These are phyloP conservation scores for Torymus aiolomorphi DNA, from an alignment of 2,888 invertebrate species.

Conservation along the genomic window DNA sequence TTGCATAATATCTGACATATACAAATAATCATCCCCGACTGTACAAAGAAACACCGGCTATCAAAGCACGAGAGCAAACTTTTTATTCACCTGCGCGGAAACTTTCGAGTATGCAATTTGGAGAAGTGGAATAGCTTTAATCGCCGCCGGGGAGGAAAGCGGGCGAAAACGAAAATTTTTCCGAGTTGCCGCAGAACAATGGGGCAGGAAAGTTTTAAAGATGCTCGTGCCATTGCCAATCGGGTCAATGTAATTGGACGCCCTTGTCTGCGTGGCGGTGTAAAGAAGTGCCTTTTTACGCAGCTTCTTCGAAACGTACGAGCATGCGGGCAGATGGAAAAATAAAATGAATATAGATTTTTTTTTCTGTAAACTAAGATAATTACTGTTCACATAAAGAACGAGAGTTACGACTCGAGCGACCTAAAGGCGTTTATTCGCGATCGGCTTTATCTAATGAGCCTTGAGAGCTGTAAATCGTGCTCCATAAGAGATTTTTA, in stretches of 20 bases:
- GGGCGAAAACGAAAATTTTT: too few relatives aligned
- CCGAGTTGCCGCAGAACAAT: too few relatives aligned
- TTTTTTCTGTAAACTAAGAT: slow-evolving; percentile 31
- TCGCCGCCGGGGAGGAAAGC: too few relatives aligned
- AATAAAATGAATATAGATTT: slow-evolving; percentile 48
- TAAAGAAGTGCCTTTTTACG: slow-evolving; percentile 43
- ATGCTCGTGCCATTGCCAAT: slow-evolving; percentile 56
- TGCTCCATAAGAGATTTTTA: slow-evolving; percentile 4
- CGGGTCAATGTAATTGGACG: slow-evolving; percentile 66
- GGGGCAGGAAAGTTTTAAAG: slow-evolving; percentile 27
- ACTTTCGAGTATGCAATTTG: too few relatives aligned
- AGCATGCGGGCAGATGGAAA: slow-evolving; percentile 49
- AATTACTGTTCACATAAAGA: slow-evolving; percentile 47
- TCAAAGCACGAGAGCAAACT: too few relatives aligned
- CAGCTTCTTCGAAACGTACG: slow-evolving; percentile 57
- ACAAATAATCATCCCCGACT: too few relatives aligned
- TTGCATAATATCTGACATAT: too few relatives aligned
- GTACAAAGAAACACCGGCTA: too few relatives aligned
- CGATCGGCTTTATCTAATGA: slow-evolving; percentile 44
- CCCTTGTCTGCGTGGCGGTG: slow-evolving; percentile 59
- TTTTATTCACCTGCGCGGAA: too few relatives aligned
- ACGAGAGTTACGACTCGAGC: slow-evolving; percentile 50
- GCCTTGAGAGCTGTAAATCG: slow-evolving; percentile 37
- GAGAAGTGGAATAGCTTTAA: too few relatives aligned
- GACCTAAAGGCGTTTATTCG: slow-evolving; percentile 37